Base-by-base conservation (phyloP, 2,888 invertebrate genomes). In the Lasius fuliginosus region DNA sequence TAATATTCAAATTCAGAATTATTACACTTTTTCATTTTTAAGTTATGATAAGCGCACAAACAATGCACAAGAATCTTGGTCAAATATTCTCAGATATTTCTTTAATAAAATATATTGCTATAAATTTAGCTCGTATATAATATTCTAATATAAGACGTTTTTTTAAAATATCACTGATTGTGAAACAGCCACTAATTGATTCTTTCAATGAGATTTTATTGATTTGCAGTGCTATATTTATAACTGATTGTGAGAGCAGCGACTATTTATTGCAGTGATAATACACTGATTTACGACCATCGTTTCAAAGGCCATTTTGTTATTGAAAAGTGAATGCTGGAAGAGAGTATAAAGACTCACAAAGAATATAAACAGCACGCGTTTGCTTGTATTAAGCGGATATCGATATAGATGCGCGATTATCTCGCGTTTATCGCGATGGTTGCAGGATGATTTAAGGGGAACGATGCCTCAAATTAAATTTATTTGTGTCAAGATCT, bases 401-500 rank as follows among this genome's bases (percentile, higher is more conserved):
- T 36, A 42, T 58, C 69, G 30, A 30, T 77, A 68, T 62, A 27
- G 60, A 79, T 23, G 42, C 27, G 40, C 40, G 11, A 40, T 53
- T n/a, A 53, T 53, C 53, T 53, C 2, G 53, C 6, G 23, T 62
- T 71, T 60, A 73, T 60, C 42, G 33, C 23, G 42, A 33, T 58
- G 23, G 4, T 12, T 18, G 73, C 27, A 4, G 23, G 18, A 23
- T 81, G 36, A 71, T 81, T 81, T 36, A 71, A 81, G 18, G 36
- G 8, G 8, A 27, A 46, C 58, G 11, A 56, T 18, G 33, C 11
- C n/a, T 73, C 46, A 53, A 53, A 36, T 71, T 60, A 49, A 71
- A 73, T 71, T 79, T 60, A 33, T 33, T 46, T n/a, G n/a, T 15
- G 56, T 67, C 36, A 53, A 40, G 53, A 76, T 53, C 8, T 15